Evolutionary conservation across 1,140 invertebrate species (phyloP), one percentile per base, ranked within the genome.

Genomic region (Bombus pascuorum): DNA sequence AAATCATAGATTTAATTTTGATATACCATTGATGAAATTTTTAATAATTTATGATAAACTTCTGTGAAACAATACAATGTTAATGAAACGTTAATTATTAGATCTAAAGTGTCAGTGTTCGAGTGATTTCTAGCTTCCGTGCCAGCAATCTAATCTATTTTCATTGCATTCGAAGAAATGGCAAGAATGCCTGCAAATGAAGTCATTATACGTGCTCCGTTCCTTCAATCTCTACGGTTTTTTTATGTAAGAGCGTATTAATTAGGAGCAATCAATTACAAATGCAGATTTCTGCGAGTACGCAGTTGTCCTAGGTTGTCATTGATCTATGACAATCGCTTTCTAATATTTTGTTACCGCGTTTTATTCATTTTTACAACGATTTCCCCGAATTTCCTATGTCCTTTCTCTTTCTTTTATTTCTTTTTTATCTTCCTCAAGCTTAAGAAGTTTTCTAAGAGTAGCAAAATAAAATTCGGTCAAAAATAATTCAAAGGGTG

Each of bases 101-200:
- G 44, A 4, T 65, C 53, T 25, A 18, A 47, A 42, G 12, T 25
- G 22, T 12, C 22, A 37, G 13, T n/a, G 5, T 34, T 37, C 25
- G 13, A 42, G 22, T 25, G 13, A 53, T 42, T 68, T 25, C 39
- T 53, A n/a, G 4, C 10, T 10, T n/a, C 5, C 39, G 44, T 57
- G 18, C 47, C 25, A 13, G 9, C 12, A 1, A 57, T n/a, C 37
- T n/a, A 44, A 84, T 71, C 8, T 70, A 70, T 84, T 71, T 79
- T 79, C 39, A 84, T 59, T 2, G 72, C 57, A 12, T 74, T 53
- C 32, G 6, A 59, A 53, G 62, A 78, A 83, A 78, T 44, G 59
- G 4, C 8, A 47, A 62, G 83, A 84, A 84, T 84, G 59, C 25
- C 47, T 8, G n/a, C 39, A 37, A 72, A 84, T 84, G 47, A 84